Base-by-base conservation (phyloP, 2,888 invertebrate species). In the Drosophila setosimentum region DNA sequence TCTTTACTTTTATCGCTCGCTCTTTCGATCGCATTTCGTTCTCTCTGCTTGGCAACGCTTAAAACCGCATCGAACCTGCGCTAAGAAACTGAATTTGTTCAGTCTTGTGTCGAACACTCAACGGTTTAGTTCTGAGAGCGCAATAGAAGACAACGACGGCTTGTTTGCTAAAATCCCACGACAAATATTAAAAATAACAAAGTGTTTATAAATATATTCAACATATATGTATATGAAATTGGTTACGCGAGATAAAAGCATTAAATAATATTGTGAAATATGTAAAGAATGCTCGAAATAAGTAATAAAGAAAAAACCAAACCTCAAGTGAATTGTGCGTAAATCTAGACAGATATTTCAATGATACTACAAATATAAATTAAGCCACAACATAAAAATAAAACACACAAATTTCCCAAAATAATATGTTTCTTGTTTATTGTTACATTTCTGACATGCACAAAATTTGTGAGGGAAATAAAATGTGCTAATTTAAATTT, bases 21-120 rank as follows among this genome's bases (percentile, higher is more conserved):
- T n/a, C 13, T 49, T 33, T 13, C 29, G 24, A 37, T 64, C n/a
- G 21, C 27, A 29, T n/a, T n/a, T 33, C 50, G 53, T 58, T 62
- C 33, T 29, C 55, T 57, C 27, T 8, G 37, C 13, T n/a, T 33
- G 32, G 59, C 54, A 33, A 35, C 69, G 29, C 53, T 21, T 29
- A 16, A 48, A 48, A 65, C 57, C 59, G 27, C 48, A 51, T 72
- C 65, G 54, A 68, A 71, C 50, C 68, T 65, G 71, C 35, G 37
- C 35, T 37, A 68, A 58, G 54, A 49, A 60, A 49, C 29, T 55
- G 16, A 50, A 54, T 24, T 42, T 3, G 24, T 63, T 78, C 85
- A 91, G 91, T 92, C 91, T 90, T 86, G 86, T 89, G 91, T 88
- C 89, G 91, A 89, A 84, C 87, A 82, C 86, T 80, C 81, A 83